These are phyloP conservation scores for Ptychobarbus kaznakovi DNA, from an alignment of 2,797 vertebrate species.

Conservation along the genomic window DNA sequence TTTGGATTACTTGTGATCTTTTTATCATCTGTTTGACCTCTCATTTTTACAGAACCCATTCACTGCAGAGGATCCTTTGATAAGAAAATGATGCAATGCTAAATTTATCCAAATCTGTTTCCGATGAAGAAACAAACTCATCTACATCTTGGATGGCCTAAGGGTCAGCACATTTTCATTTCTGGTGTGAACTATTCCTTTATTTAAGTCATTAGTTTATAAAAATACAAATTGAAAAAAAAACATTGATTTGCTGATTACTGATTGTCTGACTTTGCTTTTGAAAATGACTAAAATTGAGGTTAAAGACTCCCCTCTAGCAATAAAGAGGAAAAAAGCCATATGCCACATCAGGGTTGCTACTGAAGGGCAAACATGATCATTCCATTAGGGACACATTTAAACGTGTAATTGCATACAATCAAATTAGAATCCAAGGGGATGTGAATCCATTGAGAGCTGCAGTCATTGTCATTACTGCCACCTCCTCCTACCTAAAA, in stretches of 20 bases:
- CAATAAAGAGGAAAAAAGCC: neutral
- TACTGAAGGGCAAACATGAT: constrained; percentile 38
- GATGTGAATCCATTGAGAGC: constrained; percentile 39
- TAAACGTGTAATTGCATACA: constrained; percentile 54
- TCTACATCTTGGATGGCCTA: neutral
- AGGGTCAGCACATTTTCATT: neutral
- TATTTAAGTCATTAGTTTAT: constrained; percentile 2
- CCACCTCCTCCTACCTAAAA: constrained; percentile 18
- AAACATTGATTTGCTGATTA: neutral
- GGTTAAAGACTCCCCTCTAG: neutral
- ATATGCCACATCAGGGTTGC: constrained; percentile 27
- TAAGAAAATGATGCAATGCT: neutral
- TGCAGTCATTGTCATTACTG: constrained; percentile 39
- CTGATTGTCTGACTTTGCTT: neutral
- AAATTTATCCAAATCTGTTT: neutral
- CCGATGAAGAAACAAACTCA: neutral
- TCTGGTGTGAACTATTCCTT: neutral
- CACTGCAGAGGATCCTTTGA: neutral
- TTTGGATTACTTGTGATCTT: neutral
- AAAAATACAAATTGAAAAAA: neutral
- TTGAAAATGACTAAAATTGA: neutral
- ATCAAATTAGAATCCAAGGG: constrained; percentile 52
- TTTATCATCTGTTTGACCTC: neutral
- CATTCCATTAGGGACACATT: constrained; percentile 41
- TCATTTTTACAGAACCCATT: neutral